Percentiles rank a stretch among this genome's conserved stretches.
Evolutionary conservation across 1,140 invertebrate genomes (phyloP).

Genomic region (Formica selysi): DNA sequence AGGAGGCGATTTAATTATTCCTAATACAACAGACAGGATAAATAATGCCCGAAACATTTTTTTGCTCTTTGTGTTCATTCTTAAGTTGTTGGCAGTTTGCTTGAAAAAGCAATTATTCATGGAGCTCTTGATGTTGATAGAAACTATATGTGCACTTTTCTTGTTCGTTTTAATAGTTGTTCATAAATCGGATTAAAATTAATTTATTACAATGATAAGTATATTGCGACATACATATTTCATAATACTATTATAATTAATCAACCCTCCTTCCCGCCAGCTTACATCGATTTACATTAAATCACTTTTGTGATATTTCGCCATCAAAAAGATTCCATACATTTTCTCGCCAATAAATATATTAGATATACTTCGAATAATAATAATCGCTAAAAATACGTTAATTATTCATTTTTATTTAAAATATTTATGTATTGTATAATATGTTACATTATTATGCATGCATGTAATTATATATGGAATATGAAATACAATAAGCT

Average conservation of each 20-base stretch:
- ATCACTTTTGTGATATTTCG: background rate
- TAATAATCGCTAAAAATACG: too few relatives aligned
- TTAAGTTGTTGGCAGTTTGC: background rate
- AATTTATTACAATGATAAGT: too few relatives aligned
- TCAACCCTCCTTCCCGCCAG: too few relatives aligned
- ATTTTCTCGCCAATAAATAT: background rate
- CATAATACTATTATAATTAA: too few relatives aligned
- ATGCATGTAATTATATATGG: too few relatives aligned
- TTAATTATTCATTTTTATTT: too few relatives aligned
- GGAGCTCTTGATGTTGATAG: background rate
- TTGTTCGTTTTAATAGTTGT: background rate
- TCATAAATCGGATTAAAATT: background rate
- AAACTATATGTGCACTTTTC: background rate
- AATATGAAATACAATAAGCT: too few relatives aligned
- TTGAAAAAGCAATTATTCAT: slow-evolving; percentile 10
- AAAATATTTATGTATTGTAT: too few relatives aligned
- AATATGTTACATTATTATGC: too few relatives aligned
- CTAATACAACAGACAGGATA: background rate
- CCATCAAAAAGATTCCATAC: background rate
- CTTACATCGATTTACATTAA: too few relatives aligned
- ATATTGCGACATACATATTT: too few relatives aligned
- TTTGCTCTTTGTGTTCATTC: background rate
- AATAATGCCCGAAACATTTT: slow-evolving; percentile 12
- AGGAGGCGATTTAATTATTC: slow-evolving; percentile 40
- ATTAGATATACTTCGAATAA: background rate